Base-by-base conservation (phyloP, 1,140 invertebrate genomes). In the Atopsyche davidsoni region DNA sequence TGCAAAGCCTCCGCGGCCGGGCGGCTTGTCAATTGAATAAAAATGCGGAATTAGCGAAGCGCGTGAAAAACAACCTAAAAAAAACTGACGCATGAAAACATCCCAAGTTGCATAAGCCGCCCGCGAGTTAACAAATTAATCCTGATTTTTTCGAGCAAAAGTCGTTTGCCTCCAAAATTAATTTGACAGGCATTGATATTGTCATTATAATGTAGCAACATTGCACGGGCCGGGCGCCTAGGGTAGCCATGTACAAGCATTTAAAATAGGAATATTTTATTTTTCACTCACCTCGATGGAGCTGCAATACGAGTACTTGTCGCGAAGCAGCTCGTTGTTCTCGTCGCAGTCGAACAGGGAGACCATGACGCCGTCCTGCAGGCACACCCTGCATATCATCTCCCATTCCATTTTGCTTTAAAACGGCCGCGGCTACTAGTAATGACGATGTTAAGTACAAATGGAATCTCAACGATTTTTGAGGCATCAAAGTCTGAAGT, bases 291-390 rank as follows among this genome's bases (percentile, higher is more conserved):
- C 72, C 68, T 71, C 69, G 47, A 77, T 60, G 56, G 69, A 68
- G 49, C 72, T 75, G 61, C 75, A 77, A 60, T 63, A 69, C n/a
- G 66, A 66, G 53, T 78, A 79, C 58, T 78, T 78, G 55, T 78
- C 75, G 50, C 69, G 63, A 23, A 79, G 72, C 62, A 75, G 74
- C 58, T 77, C 75, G 40, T 70, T 66, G 64, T 74, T 65, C 68
- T 74, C 67, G 51, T 77, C 75, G 60, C 69, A 71, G 63, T 73
- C 70, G 57, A 75, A 78, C 2, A 77, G 63, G n/a, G 73, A 75
- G 44, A 71, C 72, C 64, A 73, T 70, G 57, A 73, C 69, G 34
- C 75, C 74, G 40, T 68, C 70, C 54, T 75, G 71, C 46, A 79
- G 59, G 58, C 77, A 79, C 52, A 78, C 67, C 39, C 77, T 62